phyloP scores from a whole-genome alignment of 2,888 invertebrate genomes.

The Troilus luridus region DNA sequence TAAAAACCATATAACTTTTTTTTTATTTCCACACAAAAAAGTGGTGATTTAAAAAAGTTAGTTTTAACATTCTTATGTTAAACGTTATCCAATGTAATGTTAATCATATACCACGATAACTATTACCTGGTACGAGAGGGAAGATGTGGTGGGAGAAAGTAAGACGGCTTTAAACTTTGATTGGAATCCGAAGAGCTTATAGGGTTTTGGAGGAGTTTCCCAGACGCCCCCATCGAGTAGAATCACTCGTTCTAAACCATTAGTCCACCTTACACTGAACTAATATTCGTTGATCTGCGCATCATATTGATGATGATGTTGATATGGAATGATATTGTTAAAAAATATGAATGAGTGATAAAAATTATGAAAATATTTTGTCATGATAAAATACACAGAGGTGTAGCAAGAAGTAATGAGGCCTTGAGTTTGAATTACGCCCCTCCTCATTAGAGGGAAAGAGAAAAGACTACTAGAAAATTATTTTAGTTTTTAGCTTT shows the following conservation, averaged over 20 bases:
- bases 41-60: not conserved
- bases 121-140: not conserved
- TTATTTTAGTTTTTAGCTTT: too few relatives aligned
- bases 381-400: not conserved
- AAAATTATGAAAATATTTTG: not conserved
- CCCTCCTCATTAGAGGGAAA: not conserved
- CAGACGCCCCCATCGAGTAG: not conserved
- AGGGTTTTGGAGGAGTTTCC: slow-evolving; percentile 8
- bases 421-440: not conserved
- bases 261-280: not conserved
- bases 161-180: slow-evolving; percentile 42
- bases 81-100: not conserved
- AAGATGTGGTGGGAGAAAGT: not conserved
- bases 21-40: too few relatives aligned
- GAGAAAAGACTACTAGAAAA: not conserved
- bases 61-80: not conserved
- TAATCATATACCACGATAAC: not conserved
- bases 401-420: not conserved
- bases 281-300: not conserved
- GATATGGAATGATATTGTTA: not conserved
- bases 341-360: not conserved
- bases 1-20: too few relatives aligned
- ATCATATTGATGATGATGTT: not conserved
- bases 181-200: slow-evolving; percentile 26
- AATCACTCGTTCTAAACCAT: not conserved